Conservation (phyloP, 1,140 invertebrate species). For the Tetranychus urticae region DNA sequence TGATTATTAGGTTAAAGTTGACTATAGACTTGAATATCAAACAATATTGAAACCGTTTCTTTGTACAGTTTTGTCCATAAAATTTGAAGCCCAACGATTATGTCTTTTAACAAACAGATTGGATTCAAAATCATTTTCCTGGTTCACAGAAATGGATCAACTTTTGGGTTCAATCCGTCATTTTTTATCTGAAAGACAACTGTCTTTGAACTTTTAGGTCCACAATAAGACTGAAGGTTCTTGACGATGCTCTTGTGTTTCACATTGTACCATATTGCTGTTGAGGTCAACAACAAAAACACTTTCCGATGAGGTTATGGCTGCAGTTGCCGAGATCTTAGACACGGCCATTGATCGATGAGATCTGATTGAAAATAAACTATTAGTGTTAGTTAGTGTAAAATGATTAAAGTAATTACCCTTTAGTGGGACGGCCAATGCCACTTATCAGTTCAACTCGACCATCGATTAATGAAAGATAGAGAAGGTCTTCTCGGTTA, state of each 20-base stretch:
- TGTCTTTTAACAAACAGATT: no score
- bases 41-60: no score
- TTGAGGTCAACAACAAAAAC: conserved; percentile 6
- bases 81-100: no score
- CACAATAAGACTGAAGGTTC: conserved; percentile 4
- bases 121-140: no score
- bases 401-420: background rate
- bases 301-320: conserved; percentile 7
- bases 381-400: no score
- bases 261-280: conserved; percentile 8
- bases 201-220: background rate
- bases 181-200: no score
- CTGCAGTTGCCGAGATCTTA: background rate
- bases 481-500: conserved; percentile 42
- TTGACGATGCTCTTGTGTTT: conserved; percentile 3
- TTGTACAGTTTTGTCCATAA: no score
- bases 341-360: conserved; percentile 4
- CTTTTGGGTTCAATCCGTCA: no score
- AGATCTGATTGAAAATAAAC: background rate
- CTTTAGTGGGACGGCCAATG: conserved; percentile 29
- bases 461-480: conserved; percentile 43
- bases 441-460: conserved; percentile 57
- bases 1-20: no score
- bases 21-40: no score
- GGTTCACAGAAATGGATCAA: no score